phyloP scores from a whole-genome alignment of 1,140 invertebrate genomes.

The Drosophila fuyamai region DNA sequence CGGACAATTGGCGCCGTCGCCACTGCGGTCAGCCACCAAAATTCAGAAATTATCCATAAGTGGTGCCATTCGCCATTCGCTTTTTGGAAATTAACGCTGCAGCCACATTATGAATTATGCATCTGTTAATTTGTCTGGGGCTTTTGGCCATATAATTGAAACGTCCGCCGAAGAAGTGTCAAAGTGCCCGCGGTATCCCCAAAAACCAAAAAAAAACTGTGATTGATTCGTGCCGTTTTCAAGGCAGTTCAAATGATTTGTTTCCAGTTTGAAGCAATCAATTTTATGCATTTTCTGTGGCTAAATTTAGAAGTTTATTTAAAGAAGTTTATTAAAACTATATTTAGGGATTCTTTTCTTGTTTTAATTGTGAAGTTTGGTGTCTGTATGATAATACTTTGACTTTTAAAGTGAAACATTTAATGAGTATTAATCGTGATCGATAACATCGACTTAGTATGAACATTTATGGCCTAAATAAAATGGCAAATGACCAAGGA shows the following conservation, averaged over 20 bases:
- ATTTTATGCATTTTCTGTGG: background rate
- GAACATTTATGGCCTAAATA: background rate
- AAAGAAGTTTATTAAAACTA: no score
- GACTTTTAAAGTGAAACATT: no score
- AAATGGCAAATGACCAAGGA: background rate
- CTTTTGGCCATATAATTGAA: constrained; percentile 46
- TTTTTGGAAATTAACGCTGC: constrained; percentile 31
- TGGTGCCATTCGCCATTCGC: constrained; percentile 9
- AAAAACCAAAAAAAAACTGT: background rate
- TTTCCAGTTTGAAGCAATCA: background rate
- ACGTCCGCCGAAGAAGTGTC: constrained; percentile 38
- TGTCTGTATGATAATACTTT: no score
- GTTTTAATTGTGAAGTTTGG: no score
- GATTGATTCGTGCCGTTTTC: constrained; percentile 4
- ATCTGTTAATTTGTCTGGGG: constrained; percentile 49
- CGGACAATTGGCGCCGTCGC: constrained; percentile 32
- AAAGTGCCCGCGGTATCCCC: constrained; percentile 12
- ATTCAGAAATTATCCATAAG: constrained; percentile 24
- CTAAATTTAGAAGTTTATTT: no score
- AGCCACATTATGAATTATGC: constrained; percentile 53
- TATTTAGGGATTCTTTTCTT: no score
- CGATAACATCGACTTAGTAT: no score
- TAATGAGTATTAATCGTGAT: no score
- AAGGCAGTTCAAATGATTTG: background rate
- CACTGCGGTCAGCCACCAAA: constrained; percentile 15